Evolutionary conservation across 1,140 invertebrate genomes (phyloP), one percentile per base, ranked within the genome.

Genomic region (Venustaconcha ellipsiformis): DNA sequence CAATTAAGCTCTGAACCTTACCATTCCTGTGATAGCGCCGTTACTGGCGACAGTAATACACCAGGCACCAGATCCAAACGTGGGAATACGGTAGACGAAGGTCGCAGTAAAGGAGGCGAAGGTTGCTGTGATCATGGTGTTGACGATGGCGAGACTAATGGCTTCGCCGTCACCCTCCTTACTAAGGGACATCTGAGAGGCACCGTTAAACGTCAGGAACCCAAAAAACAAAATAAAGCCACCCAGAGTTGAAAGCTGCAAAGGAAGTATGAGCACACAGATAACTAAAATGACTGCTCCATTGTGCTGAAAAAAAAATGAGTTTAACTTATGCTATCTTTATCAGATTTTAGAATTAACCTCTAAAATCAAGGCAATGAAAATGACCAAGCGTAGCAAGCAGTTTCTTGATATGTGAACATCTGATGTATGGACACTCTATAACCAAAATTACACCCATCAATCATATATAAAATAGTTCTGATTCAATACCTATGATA

Each of bases 141-240:
- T 93, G 55, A 91, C 88, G 57, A 93, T 89, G 8, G 90, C 88
- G 14, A 86, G 76, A 92, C 92, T 30, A 4, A 30, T 30, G 26
- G 26, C 26, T 30, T 30, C 26, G 1, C 26, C 26, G 26, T 30
- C 26, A 12, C 92, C 92, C 0, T 80, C 81, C 14, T 86, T 74
- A 17, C 89, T 87, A 65, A 93, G 92, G 74, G 88, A 83, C 2
- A 90, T 89, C 80, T 90, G 86, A 0, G 92, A 92, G 0, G 92
- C 92, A 13, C 92, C 92, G 82, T 93, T 93, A 88, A 93, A 93
- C 0, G 92, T 91, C 48, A 93, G 84, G 83, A 93, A 93, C 2
- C 92, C 92, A 72, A 92, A 91, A 66, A 93, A 88, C 17, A 93
- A 87, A 65, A 93, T 91, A 79, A 93, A 90, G 1, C 91, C 92